A percentile compares a stretch with the other conserved stretches of the same genome.
Conservation (phyloP, 2,888 invertebrate species). For the Hirtodrosophila confusa region DNA sequence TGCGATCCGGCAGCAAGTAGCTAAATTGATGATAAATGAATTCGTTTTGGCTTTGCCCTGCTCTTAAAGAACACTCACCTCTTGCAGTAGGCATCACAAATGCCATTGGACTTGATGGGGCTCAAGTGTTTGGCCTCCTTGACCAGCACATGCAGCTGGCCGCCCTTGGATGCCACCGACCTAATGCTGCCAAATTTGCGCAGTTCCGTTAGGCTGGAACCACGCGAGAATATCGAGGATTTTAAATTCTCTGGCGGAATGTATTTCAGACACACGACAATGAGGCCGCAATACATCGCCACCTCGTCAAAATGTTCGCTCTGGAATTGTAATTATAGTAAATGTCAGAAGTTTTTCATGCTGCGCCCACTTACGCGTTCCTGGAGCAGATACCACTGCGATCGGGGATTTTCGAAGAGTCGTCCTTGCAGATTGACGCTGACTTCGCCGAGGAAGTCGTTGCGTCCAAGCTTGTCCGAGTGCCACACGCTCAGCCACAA, state of each 20-base stretch:
- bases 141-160: constrained; percentile 94
- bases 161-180: constrained; percentile 88
- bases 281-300: constrained; percentile 93
- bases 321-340: constrained; percentile 84
- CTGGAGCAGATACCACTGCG: constrained; percentile 95
- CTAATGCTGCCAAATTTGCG: constrained; percentile 84
- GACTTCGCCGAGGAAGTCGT: constrained; percentile 98
- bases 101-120: constrained; percentile 93
- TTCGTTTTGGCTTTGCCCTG: not conserved
- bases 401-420: constrained; percentile 95
- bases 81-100: constrained; percentile 98
- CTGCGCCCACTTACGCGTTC: constrained; percentile 89
- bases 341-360: rapidly evolving
- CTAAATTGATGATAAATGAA: constrained; percentile 84
- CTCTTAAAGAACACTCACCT: constrained; percentile 86
- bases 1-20: constrained; percentile 96
- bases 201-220: constrained; percentile 75
- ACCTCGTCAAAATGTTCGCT: constrained; percentile 95
- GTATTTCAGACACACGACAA: constrained; percentile 96
- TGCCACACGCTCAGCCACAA: constrained; percentile 99
- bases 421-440: constrained; percentile 95
- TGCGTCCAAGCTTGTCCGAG: constrained; percentile 98
- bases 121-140: constrained; percentile 97
- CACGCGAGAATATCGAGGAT: constrained; percentile 81
- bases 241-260: constrained; percentile 89